Conservation (phyloP, 2,888 invertebrate genomes). For the Mycalesis mineus region DNA sequence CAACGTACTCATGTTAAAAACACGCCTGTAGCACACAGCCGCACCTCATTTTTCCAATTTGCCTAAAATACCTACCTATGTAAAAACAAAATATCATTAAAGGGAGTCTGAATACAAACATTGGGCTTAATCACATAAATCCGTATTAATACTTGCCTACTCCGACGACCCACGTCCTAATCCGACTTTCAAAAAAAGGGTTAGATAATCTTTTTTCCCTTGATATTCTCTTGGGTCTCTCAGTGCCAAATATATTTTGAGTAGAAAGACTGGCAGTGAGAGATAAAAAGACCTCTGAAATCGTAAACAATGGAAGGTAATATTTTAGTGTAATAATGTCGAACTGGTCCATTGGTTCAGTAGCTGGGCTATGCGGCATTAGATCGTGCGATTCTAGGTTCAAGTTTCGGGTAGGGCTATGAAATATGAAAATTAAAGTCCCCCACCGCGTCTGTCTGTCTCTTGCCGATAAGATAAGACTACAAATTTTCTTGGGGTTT, state of each 20-base stretch:
- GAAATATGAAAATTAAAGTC: too few relatives aligned
- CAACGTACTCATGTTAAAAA: too few relatives aligned
- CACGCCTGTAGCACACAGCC: too few relatives aligned
- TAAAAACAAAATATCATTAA: neutral
- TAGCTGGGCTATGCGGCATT: too few relatives aligned
- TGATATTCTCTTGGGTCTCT: neutral
- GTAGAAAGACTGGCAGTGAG: neutral
- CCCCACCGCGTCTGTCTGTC: too few relatives aligned
- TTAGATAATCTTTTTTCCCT: neutral
- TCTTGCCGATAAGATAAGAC: too few relatives aligned
- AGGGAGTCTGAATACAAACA: neutral
- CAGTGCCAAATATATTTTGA: conserved; percentile 1
- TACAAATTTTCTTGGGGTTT: too few relatives aligned
- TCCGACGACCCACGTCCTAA: conserved; percentile 7
- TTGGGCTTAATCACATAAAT: conserved; percentile 5
- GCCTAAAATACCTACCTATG: neutral
- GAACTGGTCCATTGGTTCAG: too few relatives aligned
- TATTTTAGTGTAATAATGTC: too few relatives aligned
- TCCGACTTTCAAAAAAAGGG: conserved; percentile 6
- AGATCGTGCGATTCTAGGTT: too few relatives aligned
- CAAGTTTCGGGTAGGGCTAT: too few relatives aligned
- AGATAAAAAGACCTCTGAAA: conserved; percentile 1
- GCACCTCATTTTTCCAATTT: neutral
- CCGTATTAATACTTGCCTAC: neutral
- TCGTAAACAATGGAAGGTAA: neutral